A percentile compares a stretch with the other conserved stretches of the same genome.
Evolutionary conservation across 2,888 invertebrate species (phyloP).

Genomic region (Eristalis tenax): DNA sequence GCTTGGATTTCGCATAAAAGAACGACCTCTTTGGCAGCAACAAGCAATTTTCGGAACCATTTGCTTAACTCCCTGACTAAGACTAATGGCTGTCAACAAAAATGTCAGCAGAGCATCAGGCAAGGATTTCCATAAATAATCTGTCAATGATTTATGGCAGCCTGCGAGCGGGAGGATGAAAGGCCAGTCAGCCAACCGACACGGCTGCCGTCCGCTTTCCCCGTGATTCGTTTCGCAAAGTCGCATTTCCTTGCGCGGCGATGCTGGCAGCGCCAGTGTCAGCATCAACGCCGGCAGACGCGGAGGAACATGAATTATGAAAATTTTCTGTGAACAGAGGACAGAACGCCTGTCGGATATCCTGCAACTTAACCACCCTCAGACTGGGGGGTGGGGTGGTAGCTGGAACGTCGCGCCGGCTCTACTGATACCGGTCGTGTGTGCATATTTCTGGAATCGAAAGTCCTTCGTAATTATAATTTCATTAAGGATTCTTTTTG

Average conservation of each 20-base stretch:
- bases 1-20: background rate
- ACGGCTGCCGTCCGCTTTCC: background rate
- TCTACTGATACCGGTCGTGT: background rate
- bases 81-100: slow-evolving; percentile 58
- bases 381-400: background rate
- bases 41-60: slow-evolving; percentile 30
- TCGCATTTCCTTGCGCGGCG: slow-evolving; percentile 13
- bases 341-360: slow-evolving; percentile 36
- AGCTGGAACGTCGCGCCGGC: background rate
- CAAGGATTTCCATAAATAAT: slow-evolving; percentile 59
- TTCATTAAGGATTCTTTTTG: slow-evolving; percentile 58
- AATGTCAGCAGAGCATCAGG: slow-evolving; percentile 51
- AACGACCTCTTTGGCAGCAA: slow-evolving; percentile 3
- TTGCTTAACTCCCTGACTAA: slow-evolving; percentile 35
- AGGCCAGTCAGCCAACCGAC: background rate
- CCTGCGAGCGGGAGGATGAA: slow-evolving; percentile 11
- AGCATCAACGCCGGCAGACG: background rate
- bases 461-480: slow-evolving; percentile 59
- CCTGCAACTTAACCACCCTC: slow-evolving; percentile 19
- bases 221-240: slow-evolving; percentile 14
- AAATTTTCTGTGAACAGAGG: slow-evolving; percentile 16
- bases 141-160: slow-evolving; percentile 43
- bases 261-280: background rate
- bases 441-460: slow-evolving; percentile 45
- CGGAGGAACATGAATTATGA: slow-evolving; percentile 21